Conservation (phyloP, 2,797 vertebrate genomes). For the Arnoldichthys spilopterus region DNA sequence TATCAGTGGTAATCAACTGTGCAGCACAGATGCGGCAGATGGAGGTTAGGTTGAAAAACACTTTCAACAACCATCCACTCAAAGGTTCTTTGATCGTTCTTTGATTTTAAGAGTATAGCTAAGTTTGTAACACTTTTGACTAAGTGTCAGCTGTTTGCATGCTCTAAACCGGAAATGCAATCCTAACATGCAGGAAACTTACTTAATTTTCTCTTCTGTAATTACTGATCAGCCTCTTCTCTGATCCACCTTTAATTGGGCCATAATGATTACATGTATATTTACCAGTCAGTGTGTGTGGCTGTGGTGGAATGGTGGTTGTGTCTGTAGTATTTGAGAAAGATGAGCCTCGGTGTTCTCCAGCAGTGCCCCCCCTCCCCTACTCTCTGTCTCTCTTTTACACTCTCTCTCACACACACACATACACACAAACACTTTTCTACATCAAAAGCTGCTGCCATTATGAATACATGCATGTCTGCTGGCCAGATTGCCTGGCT, state of each 20-base stretch:
- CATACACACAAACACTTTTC: constrained; percentile 30
- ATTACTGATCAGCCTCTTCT: constrained; percentile 91
- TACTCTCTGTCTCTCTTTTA: constrained; percentile 56
- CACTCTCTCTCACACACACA: background rate
- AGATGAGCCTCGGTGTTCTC: constrained; percentile 75
- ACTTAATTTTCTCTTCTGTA: constrained; percentile 89
- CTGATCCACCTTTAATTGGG: constrained; percentile 79
- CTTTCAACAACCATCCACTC: background rate
- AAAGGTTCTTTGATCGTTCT: background rate
- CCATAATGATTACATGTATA: constrained; percentile 87
- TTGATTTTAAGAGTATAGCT: background rate
- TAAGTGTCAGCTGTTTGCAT: background rate
- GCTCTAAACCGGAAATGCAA: constrained; percentile 8
- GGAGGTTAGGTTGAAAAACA: background rate
- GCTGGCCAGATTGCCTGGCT: constrained; percentile 93
- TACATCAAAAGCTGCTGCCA: constrained; percentile 50
- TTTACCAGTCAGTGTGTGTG: constrained; percentile 87
- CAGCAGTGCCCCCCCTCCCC: constrained; percentile 71
- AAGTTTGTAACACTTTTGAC: background rate
- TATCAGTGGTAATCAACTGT: background rate
- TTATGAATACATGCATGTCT: constrained; percentile 90
- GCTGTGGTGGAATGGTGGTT: constrained; percentile 71
- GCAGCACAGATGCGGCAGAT: background rate
- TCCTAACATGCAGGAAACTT: constrained; percentile 76
- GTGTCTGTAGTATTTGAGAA: constrained; percentile 80